Evolutionary conservation across 2,888 invertebrate species (phyloP), one percentile per base, ranked within the genome.

Genomic region (Gymnocheta viridis): DNA sequence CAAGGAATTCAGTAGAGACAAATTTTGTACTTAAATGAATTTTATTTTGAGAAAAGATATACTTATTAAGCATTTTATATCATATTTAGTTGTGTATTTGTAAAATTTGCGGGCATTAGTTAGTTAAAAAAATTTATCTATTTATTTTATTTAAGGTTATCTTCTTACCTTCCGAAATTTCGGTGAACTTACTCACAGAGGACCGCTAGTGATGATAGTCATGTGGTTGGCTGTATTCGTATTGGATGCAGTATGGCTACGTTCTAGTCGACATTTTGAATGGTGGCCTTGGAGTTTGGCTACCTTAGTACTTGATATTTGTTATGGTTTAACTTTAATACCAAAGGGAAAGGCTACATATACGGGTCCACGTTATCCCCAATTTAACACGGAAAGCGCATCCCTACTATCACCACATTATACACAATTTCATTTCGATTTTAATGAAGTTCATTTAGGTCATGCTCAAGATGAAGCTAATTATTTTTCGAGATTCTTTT

Each of bases 401-500:
- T 93, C 94, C 7, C 89, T 95, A 22, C 90, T 95, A 2, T 93
- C 91, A 72, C 89, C 90, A 79, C 93, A 93, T 1, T 95, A 95
- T 87, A 93, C 94, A 22, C 93, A 94, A 80, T 95, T 96, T 87
- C 93, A 94, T 85, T 93, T 94, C 86, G 95, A 95, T 87, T 91
- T 93, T 12, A 90, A 96, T 90, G 95, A 96, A 87, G 93, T 93
- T 81, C 94, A 96, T 87, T 92, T 97, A 86, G 97, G 97, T 0
- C 94, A 95, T 72, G 97, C 97, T 2, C 96, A 97, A 94, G 96
- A 97, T 91, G 94, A 95, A 85, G 93, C 93, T 14, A 94, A 94
- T 72, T 94, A 93, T 89, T 88, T 95, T 2, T 97, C 97, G 0
- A 95, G 94, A 89, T 92, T 98, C n/a, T 91, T 95, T 27, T 97